Base-by-base conservation (phyloP, 2,888 invertebrate genomes). In the Alitta virens region DNA sequence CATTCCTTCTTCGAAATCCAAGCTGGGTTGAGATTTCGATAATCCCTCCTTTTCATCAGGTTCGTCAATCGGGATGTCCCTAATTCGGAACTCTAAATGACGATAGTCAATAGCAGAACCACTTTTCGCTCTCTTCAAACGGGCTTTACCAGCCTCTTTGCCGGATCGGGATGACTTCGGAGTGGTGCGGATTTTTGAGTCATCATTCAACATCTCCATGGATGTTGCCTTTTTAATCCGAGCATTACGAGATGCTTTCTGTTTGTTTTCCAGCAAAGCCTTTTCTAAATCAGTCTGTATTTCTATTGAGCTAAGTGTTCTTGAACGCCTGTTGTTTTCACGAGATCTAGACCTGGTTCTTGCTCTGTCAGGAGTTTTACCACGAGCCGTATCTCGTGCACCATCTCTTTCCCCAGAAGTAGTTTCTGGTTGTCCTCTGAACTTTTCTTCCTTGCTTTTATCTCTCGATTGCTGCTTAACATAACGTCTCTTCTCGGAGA, bases 61-160 rank as follows among this genome's bases (percentile, higher is more conserved):
- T 16, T 59, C 59, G 2, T 59, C 51, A 50, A 59, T 21, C 18
- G 49, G 50, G n/a, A 59, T 40, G 21, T 59, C 59, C 38, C 51
- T 59, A 2, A 59, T 23, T 14, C 24, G 33, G 2, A 38, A 26
- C 7, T 59, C 59, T 51, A 59, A 33, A 2, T 42, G n/a, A 2
- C 42, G 24, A 25, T 54, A 64, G 56, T 65, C 65, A 2, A 65
- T 16, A 26, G 60, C 27, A 18, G 65, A 65, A 16, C 65, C 65
- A 23, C 65, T 65, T 53, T 65, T 65, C 7, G 65, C 60, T 24
- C 65, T 58, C 33, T 65, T 65, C 26, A 65, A 27, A 42, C 33
- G 51, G 16, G 43, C 38, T 49, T 51, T 46, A 33, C 33, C 33
- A 12, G 49, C 51, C 27, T 42, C 60, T 26, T 60, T n/a, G n/a